These are phyloP conservation scores for Drosophila sordidula DNA, from an alignment of 2,888 invertebrate species.

Conservation along the genomic window DNA sequence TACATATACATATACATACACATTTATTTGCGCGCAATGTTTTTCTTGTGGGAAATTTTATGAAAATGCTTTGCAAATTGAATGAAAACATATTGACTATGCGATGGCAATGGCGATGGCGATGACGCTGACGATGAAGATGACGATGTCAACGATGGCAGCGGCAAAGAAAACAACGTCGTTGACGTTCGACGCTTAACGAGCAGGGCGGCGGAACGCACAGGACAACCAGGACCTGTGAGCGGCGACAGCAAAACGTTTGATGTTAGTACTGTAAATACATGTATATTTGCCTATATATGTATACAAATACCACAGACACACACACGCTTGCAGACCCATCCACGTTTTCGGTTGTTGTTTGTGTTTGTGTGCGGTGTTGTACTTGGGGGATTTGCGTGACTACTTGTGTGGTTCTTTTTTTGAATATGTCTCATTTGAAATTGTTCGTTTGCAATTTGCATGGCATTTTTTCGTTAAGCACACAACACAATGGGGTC, in stretches of 20 bases:
- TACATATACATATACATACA: constrained; percentile 16
- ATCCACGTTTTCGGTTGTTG: constrained; percentile 40
- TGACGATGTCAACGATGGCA: constrained; percentile 64
- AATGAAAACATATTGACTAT: constrained; percentile 83
- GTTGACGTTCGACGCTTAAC: constrained; percentile 52
- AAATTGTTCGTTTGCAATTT: constrained; percentile 75
- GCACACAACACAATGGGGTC: constrained; percentile 34
- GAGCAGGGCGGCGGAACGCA: constrained; percentile 8
- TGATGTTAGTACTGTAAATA: constrained; percentile 75
- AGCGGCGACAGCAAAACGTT: constrained; percentile 66
- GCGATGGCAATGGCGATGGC: constrained; percentile 59
- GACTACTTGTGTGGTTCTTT: constrained; percentile 53
- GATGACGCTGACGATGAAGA: constrained; percentile 30
- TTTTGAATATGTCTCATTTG: constrained; percentile 75
- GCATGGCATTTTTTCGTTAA: constrained; percentile 49
- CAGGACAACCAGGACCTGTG: constrained; percentile 17
- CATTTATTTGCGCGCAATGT: constrained; percentile 73
- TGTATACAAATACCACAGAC: constrained; percentile 22
- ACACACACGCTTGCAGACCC: neutral
- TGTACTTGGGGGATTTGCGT: constrained; percentile 33
- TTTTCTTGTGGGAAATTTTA: constrained; percentile 81
- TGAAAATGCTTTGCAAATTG: constrained; percentile 82
- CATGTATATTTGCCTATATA: constrained; percentile 69
- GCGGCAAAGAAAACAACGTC: constrained; percentile 73
- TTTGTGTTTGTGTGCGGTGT: constrained; percentile 62